Percentiles rank a stretch among this genome's conserved stretches.
Conservation (phyloP, 1,140 invertebrate genomes). For the Aricia agestis region DNA sequence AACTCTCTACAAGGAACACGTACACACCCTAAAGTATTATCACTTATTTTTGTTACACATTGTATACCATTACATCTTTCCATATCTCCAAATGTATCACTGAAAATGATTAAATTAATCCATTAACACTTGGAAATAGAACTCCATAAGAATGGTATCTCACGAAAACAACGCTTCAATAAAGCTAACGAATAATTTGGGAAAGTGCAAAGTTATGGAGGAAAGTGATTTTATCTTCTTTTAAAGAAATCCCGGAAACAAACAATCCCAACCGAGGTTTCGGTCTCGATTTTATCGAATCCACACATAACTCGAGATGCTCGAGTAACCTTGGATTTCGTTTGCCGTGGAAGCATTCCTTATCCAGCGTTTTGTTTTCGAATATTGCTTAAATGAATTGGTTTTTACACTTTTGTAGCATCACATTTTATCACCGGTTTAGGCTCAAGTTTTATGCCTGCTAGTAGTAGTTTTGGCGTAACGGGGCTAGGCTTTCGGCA, state of each 20-base stretch:
- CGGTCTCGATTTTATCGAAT: constrained; percentile 16
- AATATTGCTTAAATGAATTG: background rate
- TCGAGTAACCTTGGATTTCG: background rate
- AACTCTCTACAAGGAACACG: too few relatives aligned
- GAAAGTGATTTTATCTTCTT: constrained; percentile 9
- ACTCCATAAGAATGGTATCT: background rate
- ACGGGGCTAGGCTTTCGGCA: too few relatives aligned
- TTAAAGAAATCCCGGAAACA: constrained; percentile 11
- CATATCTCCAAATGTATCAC: too few relatives aligned
- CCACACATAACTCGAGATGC: constrained; percentile 7
- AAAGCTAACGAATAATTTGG: constrained; percentile 8
- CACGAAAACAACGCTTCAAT: constrained; percentile 1
- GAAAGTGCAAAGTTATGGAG: constrained; percentile 5
- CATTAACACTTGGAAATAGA: background rate
- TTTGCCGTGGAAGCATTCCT: background rate
- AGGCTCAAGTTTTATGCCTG: too few relatives aligned
- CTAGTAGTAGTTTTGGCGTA: too few relatives aligned
- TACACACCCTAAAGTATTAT: too few relatives aligned
- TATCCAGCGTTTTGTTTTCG: constrained; percentile 7
- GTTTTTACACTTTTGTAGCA: background rate
- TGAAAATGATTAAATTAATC: background rate
- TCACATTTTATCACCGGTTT: too few relatives aligned
- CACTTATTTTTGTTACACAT: too few relatives aligned
- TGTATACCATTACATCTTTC: too few relatives aligned
- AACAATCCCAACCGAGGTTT: constrained; percentile 14